A percentile compares a stretch with the other conserved stretches of the same genome.
Conservation (phyloP, 2,797 vertebrate species). For the Nyctalus aviator region DNA sequence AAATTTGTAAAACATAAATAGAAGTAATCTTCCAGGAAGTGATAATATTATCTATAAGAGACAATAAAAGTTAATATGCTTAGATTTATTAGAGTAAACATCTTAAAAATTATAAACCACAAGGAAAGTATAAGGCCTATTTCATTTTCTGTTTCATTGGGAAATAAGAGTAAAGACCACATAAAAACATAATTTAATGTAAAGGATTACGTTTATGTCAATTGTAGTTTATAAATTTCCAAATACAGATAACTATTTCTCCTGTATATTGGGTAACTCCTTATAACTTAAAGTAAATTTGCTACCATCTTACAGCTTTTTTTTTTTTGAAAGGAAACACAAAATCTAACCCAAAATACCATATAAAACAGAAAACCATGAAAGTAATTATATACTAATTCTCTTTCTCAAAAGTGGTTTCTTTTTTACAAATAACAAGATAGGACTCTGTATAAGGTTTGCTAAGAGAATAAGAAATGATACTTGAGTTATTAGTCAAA, state of each 20-base stretch:
- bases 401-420: not conserved
- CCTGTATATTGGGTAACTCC: rapidly evolving
- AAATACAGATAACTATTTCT: not conserved
- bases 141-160: not conserved
- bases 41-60: not conserved
- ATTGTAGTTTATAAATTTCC: not conserved
- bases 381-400: not conserved
- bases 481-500: conserved; percentile 9
- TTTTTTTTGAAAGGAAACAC: not conserved
- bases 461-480: conserved; percentile 14
- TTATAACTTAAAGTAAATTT: not conserved
- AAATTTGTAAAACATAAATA: not conserved
- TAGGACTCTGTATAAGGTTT: not conserved
- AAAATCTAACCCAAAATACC: not conserved
- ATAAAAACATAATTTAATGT: not conserved
- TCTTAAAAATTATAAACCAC: conserved; percentile 1
- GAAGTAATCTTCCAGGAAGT: not conserved
- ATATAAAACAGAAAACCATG: not conserved
- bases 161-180: not conserved
- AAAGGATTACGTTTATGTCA: not conserved
- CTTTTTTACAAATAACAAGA: not conserved
- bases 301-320: not conserved
- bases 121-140: not conserved
- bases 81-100: not conserved
- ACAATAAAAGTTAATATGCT: conserved; percentile 8